A percentile compares a stretch with the other conserved stretches of the same genome.
phyloP scores from a whole-genome alignment of 2,113 vertebrate genomes.

The Oplegnathus fasciatus region DNA sequence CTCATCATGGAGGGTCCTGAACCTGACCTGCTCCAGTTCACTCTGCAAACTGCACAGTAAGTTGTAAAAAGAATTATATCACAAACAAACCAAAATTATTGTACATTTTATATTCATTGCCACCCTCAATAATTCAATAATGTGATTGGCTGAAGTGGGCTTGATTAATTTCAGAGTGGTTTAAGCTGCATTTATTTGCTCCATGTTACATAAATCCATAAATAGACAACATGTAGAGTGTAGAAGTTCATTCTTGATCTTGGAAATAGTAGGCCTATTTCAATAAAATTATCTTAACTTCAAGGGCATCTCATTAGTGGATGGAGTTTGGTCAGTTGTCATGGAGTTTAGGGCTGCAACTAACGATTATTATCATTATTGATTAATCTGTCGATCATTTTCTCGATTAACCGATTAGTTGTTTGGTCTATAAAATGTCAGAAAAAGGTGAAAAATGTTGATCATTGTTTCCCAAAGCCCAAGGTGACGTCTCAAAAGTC shows the following conservation, averaged over 20 bases:
- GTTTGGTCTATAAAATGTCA: no score
- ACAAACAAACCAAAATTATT: not conserved
- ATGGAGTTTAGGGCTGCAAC: no score
- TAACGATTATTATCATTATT: no score
- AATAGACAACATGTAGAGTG: not conserved
- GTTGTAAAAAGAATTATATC: not conserved
- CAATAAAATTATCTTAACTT: not conserved
- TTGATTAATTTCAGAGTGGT: not conserved
- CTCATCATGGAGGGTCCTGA: not conserved
- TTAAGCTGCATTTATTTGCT: not conserved
- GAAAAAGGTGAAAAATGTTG: no score
- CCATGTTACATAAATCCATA: not conserved
- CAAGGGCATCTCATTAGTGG: not conserved
- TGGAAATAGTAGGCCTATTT: not conserved
- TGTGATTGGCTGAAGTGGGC: not conserved
- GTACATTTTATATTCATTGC: not conserved
- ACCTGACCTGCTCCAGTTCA: not conserved
- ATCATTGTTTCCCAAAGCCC: no score
- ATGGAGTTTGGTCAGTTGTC: not conserved
- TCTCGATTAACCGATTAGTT: no score
- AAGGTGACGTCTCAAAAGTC: no score
- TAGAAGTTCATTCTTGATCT: not conserved
- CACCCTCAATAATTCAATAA: not conserved
- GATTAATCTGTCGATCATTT: no score
- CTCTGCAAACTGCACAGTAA: not conserved